Percentiles rank a stretch among this genome's conserved stretches.
Conservation (phyloP, 1,140 invertebrate genomes). For the Drosophila yakuba region DNA sequence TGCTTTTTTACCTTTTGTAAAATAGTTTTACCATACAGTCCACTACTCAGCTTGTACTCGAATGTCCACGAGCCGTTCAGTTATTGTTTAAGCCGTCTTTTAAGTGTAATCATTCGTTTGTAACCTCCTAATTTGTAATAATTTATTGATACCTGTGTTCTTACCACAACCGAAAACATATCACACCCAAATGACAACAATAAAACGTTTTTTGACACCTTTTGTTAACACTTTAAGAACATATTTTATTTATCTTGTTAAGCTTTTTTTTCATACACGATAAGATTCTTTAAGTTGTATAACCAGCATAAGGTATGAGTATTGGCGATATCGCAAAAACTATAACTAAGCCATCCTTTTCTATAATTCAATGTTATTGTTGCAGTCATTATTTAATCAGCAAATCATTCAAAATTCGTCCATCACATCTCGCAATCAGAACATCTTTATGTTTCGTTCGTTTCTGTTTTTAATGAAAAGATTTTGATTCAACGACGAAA, state of each 20-base stretch:
- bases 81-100: conserved; percentile 50
- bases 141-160: conserved; percentile 58
- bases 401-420: conserved; percentile 12
- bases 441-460: conserved; percentile 20
- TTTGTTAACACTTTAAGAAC: conserved; percentile 54
- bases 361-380: not conserved
- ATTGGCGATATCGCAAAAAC: conserved; percentile 14
- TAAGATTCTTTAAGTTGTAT: conserved; percentile 2
- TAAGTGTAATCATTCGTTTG: conserved; percentile 31
- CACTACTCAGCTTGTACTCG: not conserved
- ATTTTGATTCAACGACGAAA: conserved; percentile 52
- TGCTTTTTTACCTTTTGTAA: conserved; percentile 61
- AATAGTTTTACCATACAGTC: conserved; percentile 54
- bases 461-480: conserved; percentile 23
- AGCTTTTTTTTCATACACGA: not conserved
- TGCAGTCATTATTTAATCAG: not conserved
- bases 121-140: conserved; percentile 55
- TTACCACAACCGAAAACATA: conserved; percentile 54
- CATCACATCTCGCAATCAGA: conserved; percentile 17
- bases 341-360: conserved; percentile 15
- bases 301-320: conserved; percentile 27
- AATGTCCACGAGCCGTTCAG: conserved; percentile 15
- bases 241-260: conserved; percentile 17
- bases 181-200: conserved; percentile 63
- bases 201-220: conserved; percentile 62